Conservation (phyloP, 1,140 invertebrate genomes). For the Aphidius gifuensis region DNA sequence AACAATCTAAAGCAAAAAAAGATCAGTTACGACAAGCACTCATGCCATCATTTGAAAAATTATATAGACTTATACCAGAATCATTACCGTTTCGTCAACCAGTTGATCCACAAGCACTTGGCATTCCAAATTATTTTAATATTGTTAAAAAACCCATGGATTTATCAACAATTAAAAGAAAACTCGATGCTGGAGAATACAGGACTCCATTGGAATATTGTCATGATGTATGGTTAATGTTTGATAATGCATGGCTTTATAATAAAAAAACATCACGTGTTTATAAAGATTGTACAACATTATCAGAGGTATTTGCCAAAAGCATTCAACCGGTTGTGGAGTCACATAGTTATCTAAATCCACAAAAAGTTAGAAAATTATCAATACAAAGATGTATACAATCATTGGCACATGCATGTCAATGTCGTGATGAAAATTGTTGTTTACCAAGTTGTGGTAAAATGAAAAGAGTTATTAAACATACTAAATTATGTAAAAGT, state of each 20-base stretch:
- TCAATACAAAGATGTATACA: constrained; percentile 97
- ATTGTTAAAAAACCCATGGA: constrained; percentile 99
- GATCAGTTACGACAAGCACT: constrained; percentile 66
- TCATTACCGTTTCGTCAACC: constrained; percentile 94
- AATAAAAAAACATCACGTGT: constrained; percentile 98
- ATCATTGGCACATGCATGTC: constrained; percentile 96
- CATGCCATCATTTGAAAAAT: constrained; percentile 92
- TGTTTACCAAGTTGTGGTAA: constrained; percentile 93
- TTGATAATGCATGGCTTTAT: constrained; percentile 99
- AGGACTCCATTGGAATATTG: constrained; percentile 99
- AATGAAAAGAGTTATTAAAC: constrained; percentile 96
- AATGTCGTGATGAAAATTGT: constrained; percentile 97
- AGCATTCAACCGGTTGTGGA: constrained; percentile 99
- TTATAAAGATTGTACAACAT: constrained; percentile 95
- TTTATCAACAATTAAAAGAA: constrained; percentile 91
- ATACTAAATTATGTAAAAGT: constrained; percentile 94
- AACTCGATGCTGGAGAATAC: constrained; percentile 92
- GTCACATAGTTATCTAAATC: constrained; percentile 88
- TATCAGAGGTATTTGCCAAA: constrained; percentile 89
- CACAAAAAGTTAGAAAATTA: constrained; percentile 83
- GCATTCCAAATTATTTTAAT: constrained; percentile 97
- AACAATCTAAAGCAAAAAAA: too few species aligned
- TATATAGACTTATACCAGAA: constrained; percentile 92
- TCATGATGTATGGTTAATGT: constrained; percentile 99
- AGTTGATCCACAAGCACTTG: constrained; percentile 85